A percentile compares a stretch with the other conserved stretches of the same genome.
Conservation (phyloP, 1,140 invertebrate species). For the Zaprionus africanus region DNA sequence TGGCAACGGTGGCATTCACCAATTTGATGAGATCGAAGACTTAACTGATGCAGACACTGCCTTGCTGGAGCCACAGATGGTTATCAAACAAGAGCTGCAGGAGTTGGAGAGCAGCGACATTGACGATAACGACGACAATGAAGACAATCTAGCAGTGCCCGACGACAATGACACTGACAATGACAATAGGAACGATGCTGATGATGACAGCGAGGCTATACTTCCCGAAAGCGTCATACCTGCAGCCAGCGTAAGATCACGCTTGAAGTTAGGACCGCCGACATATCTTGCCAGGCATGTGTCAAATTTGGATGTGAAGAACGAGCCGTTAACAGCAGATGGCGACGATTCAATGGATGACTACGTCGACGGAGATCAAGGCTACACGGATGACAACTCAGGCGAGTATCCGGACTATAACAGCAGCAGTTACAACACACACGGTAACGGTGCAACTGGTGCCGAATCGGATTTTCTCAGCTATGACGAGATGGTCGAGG, state of each 20-base stretch:
- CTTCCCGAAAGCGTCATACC: constrained; percentile 58
- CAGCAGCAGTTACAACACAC: constrained; percentile 46
- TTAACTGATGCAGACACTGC: constrained; percentile 73
- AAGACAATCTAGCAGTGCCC: constrained; percentile 12
- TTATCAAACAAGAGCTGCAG: constrained; percentile 76
- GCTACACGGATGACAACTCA: constrained; percentile 62
- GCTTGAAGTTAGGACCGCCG: constrained; percentile 49
- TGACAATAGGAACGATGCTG: constrained; percentile 43
- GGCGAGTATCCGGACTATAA: constrained; percentile 59
- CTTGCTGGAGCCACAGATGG: constrained; percentile 76
- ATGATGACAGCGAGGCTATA: constrained; percentile 58
- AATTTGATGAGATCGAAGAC: constrained; percentile 74
- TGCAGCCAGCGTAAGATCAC: constrained; percentile 34
- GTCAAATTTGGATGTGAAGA: constrained; percentile 39
- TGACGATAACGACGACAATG: constrained; percentile 30
- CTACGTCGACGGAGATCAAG: constrained; percentile 55
- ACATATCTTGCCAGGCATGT: constrained; percentile 9
- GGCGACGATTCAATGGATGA: constrained; percentile 65
- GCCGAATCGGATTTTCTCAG: constrained; percentile 60
- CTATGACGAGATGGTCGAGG: constrained; percentile 80
- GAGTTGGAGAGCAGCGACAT: constrained; percentile 62
- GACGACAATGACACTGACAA: constrained; percentile 31
- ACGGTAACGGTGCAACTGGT: constrained; percentile 27
- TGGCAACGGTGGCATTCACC: constrained; percentile 39
- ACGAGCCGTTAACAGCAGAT: constrained; percentile 47